Percentiles rank a stretch among this genome's conserved stretches.
These are phyloP conservation scores for Ceratoteleas bidentatus DNA, from an alignment of 1,140 invertebrate genomes.

Conservation along the genomic window DNA sequence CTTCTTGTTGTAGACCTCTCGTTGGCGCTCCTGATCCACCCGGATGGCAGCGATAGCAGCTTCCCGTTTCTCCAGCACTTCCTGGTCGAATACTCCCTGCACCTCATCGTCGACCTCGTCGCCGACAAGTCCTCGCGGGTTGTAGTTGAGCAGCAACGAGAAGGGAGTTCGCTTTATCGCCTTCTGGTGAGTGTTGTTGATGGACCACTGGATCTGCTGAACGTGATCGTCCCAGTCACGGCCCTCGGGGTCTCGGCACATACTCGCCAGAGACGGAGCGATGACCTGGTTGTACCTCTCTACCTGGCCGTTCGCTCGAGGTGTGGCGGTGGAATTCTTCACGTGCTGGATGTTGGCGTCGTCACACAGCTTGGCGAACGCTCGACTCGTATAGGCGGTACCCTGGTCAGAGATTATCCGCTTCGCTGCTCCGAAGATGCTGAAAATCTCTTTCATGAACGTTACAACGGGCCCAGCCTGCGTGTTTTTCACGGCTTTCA, in stretches of 20 bases:
- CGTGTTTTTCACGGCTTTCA: slow-evolving; percentile 67
- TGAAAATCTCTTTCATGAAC: slow-evolving; percentile 35
- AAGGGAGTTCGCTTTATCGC: slow-evolving; percentile 68
- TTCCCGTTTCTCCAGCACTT: slow-evolving; percentile 1
- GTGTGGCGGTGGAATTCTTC: slow-evolving; percentile 67
- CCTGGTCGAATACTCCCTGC: slow-evolving; percentile 38
- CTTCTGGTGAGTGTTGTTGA: slow-evolving; percentile 66
- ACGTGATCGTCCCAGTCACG: slow-evolving; percentile 64
- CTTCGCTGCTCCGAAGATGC: slow-evolving; percentile 63
- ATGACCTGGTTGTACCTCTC: slow-evolving; percentile 66
- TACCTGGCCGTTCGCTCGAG: slow-evolving; percentile 70
- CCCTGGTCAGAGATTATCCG: slow-evolving; percentile 72
- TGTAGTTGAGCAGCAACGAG: slow-evolving; percentile 66
- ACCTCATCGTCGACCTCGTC: slow-evolving; percentile 41
- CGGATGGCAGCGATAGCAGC: background rate
- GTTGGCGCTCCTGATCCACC: background rate
- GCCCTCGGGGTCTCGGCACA: slow-evolving; percentile 38
- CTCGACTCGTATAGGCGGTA: slow-evolving; percentile 59
- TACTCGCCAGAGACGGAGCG: slow-evolving; percentile 57
- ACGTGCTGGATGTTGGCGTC: slow-evolving; percentile 57
- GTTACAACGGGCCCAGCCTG: slow-evolving; percentile 35
- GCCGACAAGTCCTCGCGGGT: slow-evolving; percentile 45
- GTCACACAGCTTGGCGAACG: slow-evolving; percentile 49
- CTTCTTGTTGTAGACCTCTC: slow-evolving; percentile 2
- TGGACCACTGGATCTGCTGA: slow-evolving; percentile 60